phyloP scores from a whole-genome alignment of 2,797 vertebrate species.

The Eidolon dupreanum region DNA sequence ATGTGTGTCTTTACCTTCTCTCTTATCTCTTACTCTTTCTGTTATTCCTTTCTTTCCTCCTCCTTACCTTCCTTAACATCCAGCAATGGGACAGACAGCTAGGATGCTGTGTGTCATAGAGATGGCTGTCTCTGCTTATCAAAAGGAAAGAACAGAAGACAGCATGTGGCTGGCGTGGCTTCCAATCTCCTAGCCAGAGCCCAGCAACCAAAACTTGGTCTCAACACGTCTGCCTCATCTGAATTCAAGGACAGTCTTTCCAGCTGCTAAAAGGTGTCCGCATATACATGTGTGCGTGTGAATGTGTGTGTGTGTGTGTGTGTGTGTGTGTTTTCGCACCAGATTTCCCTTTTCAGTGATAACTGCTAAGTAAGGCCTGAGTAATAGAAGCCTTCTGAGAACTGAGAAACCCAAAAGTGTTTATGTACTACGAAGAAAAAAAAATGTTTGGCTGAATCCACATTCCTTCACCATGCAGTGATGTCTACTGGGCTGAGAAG shows the following conservation, averaged over 20 bases:
- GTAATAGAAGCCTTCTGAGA: slow-evolving; percentile 62
- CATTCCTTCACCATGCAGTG: slow-evolving; percentile 80
- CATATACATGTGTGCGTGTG: too few species aligned
- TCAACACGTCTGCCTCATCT: not conserved
- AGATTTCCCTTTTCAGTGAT: not conserved
- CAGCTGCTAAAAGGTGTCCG: not conserved
- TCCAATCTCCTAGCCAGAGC: not conserved
- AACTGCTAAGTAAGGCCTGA: slow-evolving; percentile 58
- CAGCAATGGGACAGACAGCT: not conserved
- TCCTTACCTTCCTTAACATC: not conserved
- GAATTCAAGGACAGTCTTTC: not conserved
- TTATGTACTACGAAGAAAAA: slow-evolving; percentile 61
- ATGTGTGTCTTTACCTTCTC: not conserved
- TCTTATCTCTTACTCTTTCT: not conserved
- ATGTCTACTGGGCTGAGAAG: slow-evolving; percentile 58
- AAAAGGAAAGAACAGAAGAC: not conserved
- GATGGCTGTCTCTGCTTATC: not conserved
- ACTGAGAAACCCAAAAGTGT: slow-evolving; percentile 62
- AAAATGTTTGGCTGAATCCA: not conserved
- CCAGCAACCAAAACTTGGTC: not conserved
- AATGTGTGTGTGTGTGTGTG: fast-evolving
- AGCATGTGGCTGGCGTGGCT: not conserved
- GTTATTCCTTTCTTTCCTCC: not conserved
- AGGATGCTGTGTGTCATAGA: not conserved
- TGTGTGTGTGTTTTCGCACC: not conserved